Evolutionary conservation across 2,797 vertebrate species (phyloP).

Genomic region (Glossophaga mutica): DNA sequence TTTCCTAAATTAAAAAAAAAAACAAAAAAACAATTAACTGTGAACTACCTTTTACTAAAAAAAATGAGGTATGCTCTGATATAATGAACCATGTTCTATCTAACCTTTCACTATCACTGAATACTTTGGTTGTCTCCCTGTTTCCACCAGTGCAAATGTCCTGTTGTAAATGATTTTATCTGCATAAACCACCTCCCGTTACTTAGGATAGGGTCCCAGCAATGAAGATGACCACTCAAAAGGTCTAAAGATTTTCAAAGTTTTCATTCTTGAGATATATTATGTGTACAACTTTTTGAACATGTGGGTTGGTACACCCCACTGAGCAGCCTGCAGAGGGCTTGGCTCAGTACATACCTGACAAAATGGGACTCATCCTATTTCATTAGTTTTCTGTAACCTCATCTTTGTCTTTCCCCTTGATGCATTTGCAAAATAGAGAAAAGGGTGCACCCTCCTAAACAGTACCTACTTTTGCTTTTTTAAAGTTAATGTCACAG

Average conservation of each 20-base stretch:
- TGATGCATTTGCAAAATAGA: not conserved
- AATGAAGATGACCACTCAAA: not conserved
- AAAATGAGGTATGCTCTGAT: not conserved
- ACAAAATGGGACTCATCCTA: not conserved
- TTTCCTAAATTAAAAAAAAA: not conserved
- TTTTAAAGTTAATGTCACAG: not conserved
- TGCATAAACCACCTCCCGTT: not conserved
- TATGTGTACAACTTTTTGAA: not conserved
- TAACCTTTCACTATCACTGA: not conserved
- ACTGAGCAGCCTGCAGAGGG: not conserved
- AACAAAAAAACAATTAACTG: not conserved
- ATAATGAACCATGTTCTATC: not conserved
- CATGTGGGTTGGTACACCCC: not conserved
- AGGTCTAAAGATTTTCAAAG: not conserved
- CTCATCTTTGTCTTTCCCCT: not conserved
- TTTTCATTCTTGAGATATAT: not conserved
- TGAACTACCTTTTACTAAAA: not conserved
- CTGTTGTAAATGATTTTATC: not conserved
- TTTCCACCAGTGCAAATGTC: not conserved
- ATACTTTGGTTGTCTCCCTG: not conserved
- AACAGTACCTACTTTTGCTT: not conserved
- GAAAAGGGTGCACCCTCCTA: not conserved
- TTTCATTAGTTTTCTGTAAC: not conserved
- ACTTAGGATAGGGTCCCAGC: not conserved
- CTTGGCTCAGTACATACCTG: not conserved